Percentiles rank a stretch among this genome's conserved stretches.
Conservation (phyloP, 2,113 vertebrate species). For the pig (Sus scrofa) region DNA sequence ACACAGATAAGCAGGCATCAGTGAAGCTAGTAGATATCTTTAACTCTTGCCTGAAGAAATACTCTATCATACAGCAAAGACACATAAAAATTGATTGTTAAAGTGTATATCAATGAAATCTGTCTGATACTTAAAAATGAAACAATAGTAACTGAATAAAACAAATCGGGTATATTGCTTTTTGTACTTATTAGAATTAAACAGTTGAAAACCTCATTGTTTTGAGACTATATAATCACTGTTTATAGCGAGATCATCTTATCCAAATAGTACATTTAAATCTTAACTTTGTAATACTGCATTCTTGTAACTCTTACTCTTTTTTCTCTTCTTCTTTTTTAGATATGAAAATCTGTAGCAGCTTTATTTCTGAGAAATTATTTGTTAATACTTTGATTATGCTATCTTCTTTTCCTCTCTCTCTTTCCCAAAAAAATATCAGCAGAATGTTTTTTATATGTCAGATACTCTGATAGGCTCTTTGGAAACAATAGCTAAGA, state of each 20-base stretch:
- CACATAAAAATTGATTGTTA: neutral
- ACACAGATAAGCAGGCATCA: neutral
- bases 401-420: neutral
- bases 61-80: neutral
- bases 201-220: slow-evolving; percentile 57
- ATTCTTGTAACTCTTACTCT: neutral
- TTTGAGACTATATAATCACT: slow-evolving; percentile 41
- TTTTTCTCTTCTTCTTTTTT: neutral
- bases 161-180: slow-evolving; percentile 37
- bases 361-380: neutral
- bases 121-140: slow-evolving; percentile 41
- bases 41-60: neutral
- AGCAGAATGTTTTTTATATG: neutral
- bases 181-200: slow-evolving; percentile 62
- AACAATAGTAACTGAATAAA: neutral
- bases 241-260: neutral
- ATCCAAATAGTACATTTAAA: slow-evolving; percentile 37
- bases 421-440: neutral
- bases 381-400: neutral
- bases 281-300: neutral
- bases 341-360: neutral
- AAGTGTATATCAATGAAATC: neutral
- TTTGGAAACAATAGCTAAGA: neutral
- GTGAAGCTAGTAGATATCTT: neutral
- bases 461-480: neutral